Evolutionary conservation across 2,888 invertebrate genomes (phyloP), one percentile per base, ranked within the genome.

Genomic region (Drosophila paramelanica): DNA sequence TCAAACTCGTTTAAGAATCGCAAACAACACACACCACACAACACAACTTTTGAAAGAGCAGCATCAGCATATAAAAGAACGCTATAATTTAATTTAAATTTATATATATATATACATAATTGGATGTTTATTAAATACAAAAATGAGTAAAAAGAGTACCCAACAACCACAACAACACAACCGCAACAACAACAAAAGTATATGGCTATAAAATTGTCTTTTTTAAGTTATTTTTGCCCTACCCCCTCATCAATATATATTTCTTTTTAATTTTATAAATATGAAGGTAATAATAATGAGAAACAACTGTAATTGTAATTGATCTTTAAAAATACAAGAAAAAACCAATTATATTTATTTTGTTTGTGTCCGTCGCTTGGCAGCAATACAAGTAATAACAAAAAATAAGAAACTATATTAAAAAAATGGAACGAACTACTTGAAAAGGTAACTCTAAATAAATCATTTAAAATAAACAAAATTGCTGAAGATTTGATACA

Each of bases 251-350:
- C 87, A 83, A 87, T 81, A 83, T 87, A 85, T 77, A 80, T 71
- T 81, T 79, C 85, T 83, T 83, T 84, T 88, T 88, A 88, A 83
- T 88, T 88, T 83, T 88, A 87, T 83, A 88, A 87, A 87, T 76
- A 81, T 83, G 76, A 83, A 81, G 81, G 79, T 83, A 87, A 87
- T 82, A 80, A 77, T 87, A 85, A 85, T 85, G 85, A 81, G 72
- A 87, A 87, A 69, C 79, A 81, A 87, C 81, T 87, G 84, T 83
- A 83, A 83, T 83, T 83, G 84, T 83, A 83, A 83, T 83, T 77
- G 87, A 81, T 83, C 87, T 83, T 83, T 74, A 86, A 81, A 77
- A 77, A 77, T 67, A 79, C 65, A 80, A 70, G 55, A 77, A 77
- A 73, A 74, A 84, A 81, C 27, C 68, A 72, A 76, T 84, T 71